Evolutionary conservation across 2,113 vertebrate species (phyloP).

Genomic region (Phasianus colchicus): DNA sequence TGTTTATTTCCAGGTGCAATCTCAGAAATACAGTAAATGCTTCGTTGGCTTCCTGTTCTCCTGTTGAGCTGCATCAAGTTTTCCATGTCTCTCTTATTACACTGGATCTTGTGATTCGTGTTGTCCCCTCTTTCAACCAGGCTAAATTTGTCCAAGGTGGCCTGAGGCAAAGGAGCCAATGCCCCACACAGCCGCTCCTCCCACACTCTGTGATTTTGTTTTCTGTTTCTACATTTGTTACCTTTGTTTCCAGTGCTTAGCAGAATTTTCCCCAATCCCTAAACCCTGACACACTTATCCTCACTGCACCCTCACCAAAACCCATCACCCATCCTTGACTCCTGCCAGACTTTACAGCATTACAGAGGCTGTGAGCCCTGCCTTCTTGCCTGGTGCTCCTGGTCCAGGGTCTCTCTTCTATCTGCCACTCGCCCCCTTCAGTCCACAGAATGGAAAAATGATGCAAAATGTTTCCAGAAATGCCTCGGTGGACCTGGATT

Average conservation of each 20-base stretch:
- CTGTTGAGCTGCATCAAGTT: conserved; percentile 25
- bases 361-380: not conserved
- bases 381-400: not conserved
- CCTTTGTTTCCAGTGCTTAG: not conserved
- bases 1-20: not conserved
- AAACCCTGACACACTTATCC: not conserved
- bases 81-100: conserved; percentile 41
- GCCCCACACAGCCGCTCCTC: conserved; percentile 3
- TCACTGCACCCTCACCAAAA: not conserved
- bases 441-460: not conserved
- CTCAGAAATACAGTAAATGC: not conserved
- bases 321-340: not conserved
- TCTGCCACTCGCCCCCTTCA: not conserved
- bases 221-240: not conserved
- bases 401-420: not conserved
- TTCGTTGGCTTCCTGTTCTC: not conserved
- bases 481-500: not conserved
- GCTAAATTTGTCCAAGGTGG: conserved; percentile 51
- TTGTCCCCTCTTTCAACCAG: conserved; percentile 2
- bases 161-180: conserved; percentile 11
- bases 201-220: not conserved
- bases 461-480: not conserved
- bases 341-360: not conserved
- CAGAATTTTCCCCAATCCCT: not conserved
- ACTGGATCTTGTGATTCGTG: not conserved